These are phyloP conservation scores for Seira sanloemensis DNA, from an alignment of 2,888 invertebrate species.

Conservation along the genomic window DNA sequence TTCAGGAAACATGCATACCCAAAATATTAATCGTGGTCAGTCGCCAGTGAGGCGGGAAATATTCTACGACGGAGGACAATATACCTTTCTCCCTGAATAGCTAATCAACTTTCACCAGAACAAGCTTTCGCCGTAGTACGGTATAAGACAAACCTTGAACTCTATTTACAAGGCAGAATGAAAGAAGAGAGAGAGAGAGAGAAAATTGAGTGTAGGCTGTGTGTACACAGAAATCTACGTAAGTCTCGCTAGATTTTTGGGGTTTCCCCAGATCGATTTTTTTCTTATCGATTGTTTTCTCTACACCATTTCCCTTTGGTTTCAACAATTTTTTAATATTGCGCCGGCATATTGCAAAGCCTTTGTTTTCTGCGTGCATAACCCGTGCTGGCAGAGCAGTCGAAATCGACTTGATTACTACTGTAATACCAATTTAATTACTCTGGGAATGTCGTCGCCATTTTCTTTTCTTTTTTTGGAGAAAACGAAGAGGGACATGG, in stretches of 20 bases:
- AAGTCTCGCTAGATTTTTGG: constrained; percentile 19
- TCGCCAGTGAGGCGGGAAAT: constrained; percentile 55
- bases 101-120: constrained; percentile 53
- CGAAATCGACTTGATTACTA: not conserved
- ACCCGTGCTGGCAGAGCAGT: not conserved
- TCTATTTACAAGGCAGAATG: constrained; percentile 34
- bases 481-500: too few relatives aligned
- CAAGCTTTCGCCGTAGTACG: not conserved
- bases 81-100: constrained; percentile 25
- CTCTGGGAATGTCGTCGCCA: not conserved
- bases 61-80: constrained; percentile 46
- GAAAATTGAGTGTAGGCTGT: not conserved
- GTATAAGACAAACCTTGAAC: constrained; percentile 55
- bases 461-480: not conserved
- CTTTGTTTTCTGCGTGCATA: not conserved
- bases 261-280: constrained; percentile 61
- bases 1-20: constrained; percentile 30
- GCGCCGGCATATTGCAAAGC: not conserved
- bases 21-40: constrained; percentile 55
- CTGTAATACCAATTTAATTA: not conserved
- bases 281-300: constrained; percentile 48
- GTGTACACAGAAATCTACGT: constrained; percentile 8
- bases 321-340: too few relatives aligned
- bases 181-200: constrained; percentile 28
- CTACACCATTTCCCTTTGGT: not conserved